Base-by-base conservation (phyloP, 2,888 invertebrate species). In the Drosophila multiciliata region DNA sequence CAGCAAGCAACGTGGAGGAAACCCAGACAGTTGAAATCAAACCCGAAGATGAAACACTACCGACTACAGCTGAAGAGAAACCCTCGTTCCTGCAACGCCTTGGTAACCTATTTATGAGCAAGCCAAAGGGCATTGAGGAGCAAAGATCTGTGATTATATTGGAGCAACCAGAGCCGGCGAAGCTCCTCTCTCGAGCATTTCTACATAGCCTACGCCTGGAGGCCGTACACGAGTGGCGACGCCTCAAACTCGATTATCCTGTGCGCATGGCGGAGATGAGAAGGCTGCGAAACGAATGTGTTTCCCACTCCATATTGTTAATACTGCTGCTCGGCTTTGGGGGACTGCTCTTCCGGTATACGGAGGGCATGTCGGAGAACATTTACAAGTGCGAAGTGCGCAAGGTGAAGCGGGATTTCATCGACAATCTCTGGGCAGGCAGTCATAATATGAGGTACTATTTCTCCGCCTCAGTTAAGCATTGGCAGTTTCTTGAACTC, bases 321-420 rank as follows among this genome's bases (percentile, higher is more conserved):
- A 93, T 96, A 32, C 94, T 97, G 65, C 94, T 96, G 80, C 96
- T 96, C 85, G 97, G 97, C 6, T 93, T 96, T 57, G 97, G 97
- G 1, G 97, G 96, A 0, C 94, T 97, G 57, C 94, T 97, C 85
- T 97, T 98, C 87, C 96, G 96, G 76, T 95, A 96, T 77, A 95
- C 96, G 29, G 98, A 98, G 92, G 97, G 97, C 4, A 95, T 96
- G 2, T 96, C 97, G 84, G 98, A 98, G 91, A 95, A 96, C 73
- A 96, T 96, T 75, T 97, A 97, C 93, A 98, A 98, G 93, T 97
- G 97, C 91, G 97, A 97, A 11, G 97, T 97, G 50, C 97, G 97
- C 84, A 94, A 96, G 84, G 97, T 98, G 0, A 97, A 97, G 90
- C 94, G 98, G 7, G 97, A 97, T 92, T 97, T 98, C 81, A 95